Conservation (phyloP, 2,797 vertebrate species). For the Sebastes itinus region DNA sequence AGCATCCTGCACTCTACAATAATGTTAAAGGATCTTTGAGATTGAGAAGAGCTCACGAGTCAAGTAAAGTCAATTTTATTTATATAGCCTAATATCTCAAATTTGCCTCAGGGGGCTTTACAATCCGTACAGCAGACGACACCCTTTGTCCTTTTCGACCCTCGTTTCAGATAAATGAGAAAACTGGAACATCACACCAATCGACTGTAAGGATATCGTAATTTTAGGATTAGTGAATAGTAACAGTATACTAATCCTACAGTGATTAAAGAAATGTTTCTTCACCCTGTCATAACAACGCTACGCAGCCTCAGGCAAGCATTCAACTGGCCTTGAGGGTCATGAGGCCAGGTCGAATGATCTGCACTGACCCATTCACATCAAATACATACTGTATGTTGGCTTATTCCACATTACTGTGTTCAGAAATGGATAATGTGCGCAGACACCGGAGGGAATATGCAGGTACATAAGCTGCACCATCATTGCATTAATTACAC, state of each 20-base stretch:
- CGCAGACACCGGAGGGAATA: neutral
- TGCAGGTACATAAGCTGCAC: neutral
- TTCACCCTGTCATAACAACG: neutral
- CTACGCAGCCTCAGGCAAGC: neutral
- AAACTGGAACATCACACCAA: neutral
- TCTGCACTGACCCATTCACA: neutral
- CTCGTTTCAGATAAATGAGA: neutral
- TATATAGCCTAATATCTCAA: neutral
- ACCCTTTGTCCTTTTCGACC: neutral
- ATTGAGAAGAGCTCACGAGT: neutral
- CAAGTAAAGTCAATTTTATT: neutral
- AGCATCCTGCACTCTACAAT: neutral
- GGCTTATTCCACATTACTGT: neutral
- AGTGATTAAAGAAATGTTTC: neutral
- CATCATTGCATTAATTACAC: neutral
- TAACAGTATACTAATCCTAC: neutral
- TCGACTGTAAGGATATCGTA: neutral
- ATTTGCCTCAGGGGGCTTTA: neutral
- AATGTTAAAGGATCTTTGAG: neutral
- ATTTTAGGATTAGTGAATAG: neutral
- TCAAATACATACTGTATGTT: neutral
- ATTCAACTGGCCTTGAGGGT: neutral
- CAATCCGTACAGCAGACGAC: neutral
- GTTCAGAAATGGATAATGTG: neutral
- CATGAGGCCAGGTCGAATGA: neutral